Percentiles rank a stretch among this genome's conserved stretches.
Evolutionary conservation across 2,113 vertebrate species (phyloP).

Genomic region (Mus spicilegus): DNA sequence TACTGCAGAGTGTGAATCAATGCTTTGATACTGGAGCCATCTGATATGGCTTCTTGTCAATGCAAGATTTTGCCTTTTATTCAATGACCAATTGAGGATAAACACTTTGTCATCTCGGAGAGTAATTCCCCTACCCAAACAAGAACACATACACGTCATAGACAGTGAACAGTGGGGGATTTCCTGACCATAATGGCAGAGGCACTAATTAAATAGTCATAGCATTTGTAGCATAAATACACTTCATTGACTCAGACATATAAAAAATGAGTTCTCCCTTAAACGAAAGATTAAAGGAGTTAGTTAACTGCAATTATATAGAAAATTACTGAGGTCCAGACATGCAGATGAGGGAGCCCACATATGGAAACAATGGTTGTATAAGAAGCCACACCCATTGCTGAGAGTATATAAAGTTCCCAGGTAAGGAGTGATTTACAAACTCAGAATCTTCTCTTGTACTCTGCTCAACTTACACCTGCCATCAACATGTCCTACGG

Average conservation of each 20-base stretch:
- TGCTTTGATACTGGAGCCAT: too few species aligned
- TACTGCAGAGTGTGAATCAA: background rate
- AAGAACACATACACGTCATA: background rate
- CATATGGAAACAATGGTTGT: background rate
- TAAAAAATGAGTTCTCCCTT: conserved; percentile 33
- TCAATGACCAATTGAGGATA: background rate
- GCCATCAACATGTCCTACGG: conserved; percentile 16
- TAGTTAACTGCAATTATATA: conserved; percentile 7
- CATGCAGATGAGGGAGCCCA: background rate
- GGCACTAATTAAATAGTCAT: conserved; percentile 27
- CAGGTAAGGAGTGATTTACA: background rate
- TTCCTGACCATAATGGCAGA: background rate
- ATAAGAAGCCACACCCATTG: background rate
- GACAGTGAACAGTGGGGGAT: background rate
- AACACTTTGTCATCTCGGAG: background rate
- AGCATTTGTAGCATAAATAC: conserved; percentile 20
- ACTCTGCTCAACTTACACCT: background rate
- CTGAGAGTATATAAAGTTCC: conserved; percentile 28
- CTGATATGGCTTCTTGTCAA: background rate
- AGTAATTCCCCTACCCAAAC: background rate
- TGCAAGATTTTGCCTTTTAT: background rate
- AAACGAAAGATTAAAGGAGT: conserved; percentile 37
- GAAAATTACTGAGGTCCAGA: background rate
- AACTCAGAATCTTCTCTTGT: background rate
- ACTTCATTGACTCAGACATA: background rate